These are phyloP conservation scores for Odontesthes bonariensis DNA, from an alignment of 2,113 vertebrate species.

Conservation along the genomic window DNA sequence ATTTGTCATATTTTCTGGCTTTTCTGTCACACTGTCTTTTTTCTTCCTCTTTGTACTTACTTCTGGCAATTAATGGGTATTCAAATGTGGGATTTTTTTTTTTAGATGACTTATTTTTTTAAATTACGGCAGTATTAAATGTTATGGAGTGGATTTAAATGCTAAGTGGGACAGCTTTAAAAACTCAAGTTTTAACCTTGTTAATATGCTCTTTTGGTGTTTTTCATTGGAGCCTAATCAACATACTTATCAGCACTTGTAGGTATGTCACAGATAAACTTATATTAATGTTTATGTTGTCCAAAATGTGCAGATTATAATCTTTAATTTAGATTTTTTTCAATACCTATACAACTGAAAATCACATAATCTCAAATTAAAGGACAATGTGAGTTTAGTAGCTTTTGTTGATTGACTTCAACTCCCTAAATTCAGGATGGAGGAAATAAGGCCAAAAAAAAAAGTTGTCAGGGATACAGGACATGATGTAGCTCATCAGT, in stretches of 20 bases:
- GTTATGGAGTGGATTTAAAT: too few relatives aligned
- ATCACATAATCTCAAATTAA: conserved; percentile 36
- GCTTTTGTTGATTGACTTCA: neutral
- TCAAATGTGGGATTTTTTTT: conserved; percentile 3
- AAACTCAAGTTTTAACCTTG: too few relatives aligned
- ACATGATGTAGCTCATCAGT: conserved; percentile 14
- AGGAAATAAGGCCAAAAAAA: conserved; percentile 15
- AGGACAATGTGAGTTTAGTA: neutral
- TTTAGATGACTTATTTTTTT: too few relatives aligned
- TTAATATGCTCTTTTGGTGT: too few relatives aligned
- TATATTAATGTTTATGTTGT: too few relatives aligned
- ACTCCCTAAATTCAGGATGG: conserved; percentile 13
- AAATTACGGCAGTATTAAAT: too few relatives aligned
- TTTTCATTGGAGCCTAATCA: too few relatives aligned
- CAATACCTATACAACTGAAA: conserved; percentile 17
- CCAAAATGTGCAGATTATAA: too few relatives aligned
- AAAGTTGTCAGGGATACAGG: conserved; percentile 17
- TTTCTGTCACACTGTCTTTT: neutral
- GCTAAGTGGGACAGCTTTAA: too few relatives aligned
- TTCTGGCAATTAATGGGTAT: conserved; percentile 3
- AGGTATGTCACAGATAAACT: too few relatives aligned
- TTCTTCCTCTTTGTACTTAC: neutral
- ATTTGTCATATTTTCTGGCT: neutral
- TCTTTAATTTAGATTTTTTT: too few relatives aligned
- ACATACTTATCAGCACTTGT: too few relatives aligned